Evolutionary conservation across 2,888 invertebrate species (phyloP), one percentile per base, ranked within the genome.

Genomic region (Cephus runcator): DNA sequence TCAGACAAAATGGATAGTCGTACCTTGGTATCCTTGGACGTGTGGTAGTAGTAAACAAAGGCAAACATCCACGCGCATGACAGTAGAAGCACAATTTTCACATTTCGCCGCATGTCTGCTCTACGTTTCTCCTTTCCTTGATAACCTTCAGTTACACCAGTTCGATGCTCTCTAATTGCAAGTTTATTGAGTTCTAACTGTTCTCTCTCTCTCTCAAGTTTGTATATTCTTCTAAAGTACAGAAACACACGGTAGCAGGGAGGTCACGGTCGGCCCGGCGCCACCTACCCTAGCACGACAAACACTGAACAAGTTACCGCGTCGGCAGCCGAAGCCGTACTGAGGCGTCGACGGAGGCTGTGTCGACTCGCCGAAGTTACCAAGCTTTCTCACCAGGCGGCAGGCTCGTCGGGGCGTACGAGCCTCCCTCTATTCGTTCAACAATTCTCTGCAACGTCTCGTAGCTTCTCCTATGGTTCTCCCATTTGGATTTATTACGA

Each of bases 61-160:
- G 93, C 93, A 90, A 93, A 94, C 93, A 94, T 94, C 94, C 94
- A 94, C 84, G 93, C 93, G 90, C 93, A 92, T 85, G 93, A 94
- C 87, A 94, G 93, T 82, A 94, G 90, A 84, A 94, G 91, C 87
- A 94, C 91, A 88, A 94, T 92, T 92, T 94, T 94, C 84, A 94
- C 92, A 92, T 94, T 94, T 83, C 94, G 93, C 90, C 94, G 92
- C 94, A 94, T 94, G 85, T 86, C 88, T 68, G 73, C 36, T 69
- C 30, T 2, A 35, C 30, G 36, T 74, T 74, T 11, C 34, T 31
- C 56, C 40, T 15, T 69, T 69, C 33, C 69, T 56, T 69, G 75
- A 75, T 75, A 77, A 75, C 33, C n/a, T 77, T 34, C 35, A 34
- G 34, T 15, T 30, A 3, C 73, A 34, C 23, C 23, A 23, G 4